Evolutionary conservation across 2,888 invertebrate species (phyloP), one percentile per base, ranked within the genome.

Genomic region (Pecten maximus): DNA sequence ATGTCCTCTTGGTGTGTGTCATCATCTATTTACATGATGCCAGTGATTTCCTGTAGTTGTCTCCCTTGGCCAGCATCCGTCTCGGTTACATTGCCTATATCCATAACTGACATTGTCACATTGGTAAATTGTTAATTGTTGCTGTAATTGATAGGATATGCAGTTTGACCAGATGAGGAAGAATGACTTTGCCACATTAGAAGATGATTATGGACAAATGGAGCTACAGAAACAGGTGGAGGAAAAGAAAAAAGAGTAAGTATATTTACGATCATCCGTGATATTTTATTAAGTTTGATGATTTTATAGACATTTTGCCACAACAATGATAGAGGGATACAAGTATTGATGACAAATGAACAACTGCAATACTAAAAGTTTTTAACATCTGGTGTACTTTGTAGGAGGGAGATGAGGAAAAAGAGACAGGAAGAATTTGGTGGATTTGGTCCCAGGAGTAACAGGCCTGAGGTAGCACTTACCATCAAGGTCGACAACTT

Each of bases 401-500:
- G 87, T 92, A 95, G 94, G 88, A 93, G 94, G 88, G 95, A 94
- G 88, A 94, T 92, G 40, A 93, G 94, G 60, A 94, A 93, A 88
- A 94, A 93, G 88, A 87, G 88, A 19, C 48, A 88, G 16, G 91
- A 89, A 48, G 92, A 91, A 15, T 91, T 93, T 89, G 90, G 89
- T 40, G 88, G 92, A 19, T 91, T 91, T 44, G 44, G 89, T n/a
- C 54, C 90, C 23, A 92, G 91, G 74, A 87, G 87, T 40, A 93
- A 92, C 74, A 89, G 94, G 44, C 94, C 93, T 35, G 95, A 95
- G 93, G 94, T 94, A 40, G 93, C 94, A 12, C 92, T 95, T 28
- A 94, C 92, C 28, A 95, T 95, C 54, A 95, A 94, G 94, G 95
- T 95, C 40, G 95, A 94, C 40, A 94, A 95, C 89, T 95, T 95